Conservation (phyloP, 2,113 vertebrate species). For the Mormyrus lacerda region DNA sequence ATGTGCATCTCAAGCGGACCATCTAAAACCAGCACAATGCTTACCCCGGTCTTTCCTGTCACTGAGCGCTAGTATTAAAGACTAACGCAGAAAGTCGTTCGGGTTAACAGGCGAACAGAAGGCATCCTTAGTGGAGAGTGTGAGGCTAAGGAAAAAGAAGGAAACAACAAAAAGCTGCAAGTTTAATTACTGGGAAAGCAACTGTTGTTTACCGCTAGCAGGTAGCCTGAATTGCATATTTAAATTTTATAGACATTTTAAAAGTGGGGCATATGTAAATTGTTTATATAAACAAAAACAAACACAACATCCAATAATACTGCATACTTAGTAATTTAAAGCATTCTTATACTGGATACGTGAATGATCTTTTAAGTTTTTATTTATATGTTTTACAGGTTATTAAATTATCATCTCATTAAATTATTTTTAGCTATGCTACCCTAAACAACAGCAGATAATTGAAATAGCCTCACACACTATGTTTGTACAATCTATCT, state of each 20-base stretch:
- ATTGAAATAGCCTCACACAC: not conserved
- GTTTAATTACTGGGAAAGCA: not conserved
- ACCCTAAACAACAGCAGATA: not conserved
- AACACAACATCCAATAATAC: not conserved
- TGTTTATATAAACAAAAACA: not conserved
- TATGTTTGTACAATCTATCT: not conserved
- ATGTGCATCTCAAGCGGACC: not conserved
- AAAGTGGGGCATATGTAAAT: not conserved
- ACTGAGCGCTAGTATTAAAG: not conserved
- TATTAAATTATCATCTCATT: not conserved
- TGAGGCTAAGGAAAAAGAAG: not conserved
- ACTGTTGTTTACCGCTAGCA: not conserved
- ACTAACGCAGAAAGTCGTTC: not conserved
- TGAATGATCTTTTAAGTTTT: not conserved
- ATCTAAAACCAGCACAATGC: not conserved
- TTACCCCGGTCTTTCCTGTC: not conserved
- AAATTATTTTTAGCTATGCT: not conserved
- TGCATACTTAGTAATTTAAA: not conserved
- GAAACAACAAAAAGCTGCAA: not conserved
- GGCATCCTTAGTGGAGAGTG: not conserved
- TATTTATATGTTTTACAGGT: not conserved
- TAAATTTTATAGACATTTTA: not conserved
- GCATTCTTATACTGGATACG: not conserved
- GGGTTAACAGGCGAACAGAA: not conserved
- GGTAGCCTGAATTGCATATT: not conserved